These are phyloP conservation scores for Lepidurus apus DNA, from an alignment of 1,140 invertebrate species.

Conservation along the genomic window DNA sequence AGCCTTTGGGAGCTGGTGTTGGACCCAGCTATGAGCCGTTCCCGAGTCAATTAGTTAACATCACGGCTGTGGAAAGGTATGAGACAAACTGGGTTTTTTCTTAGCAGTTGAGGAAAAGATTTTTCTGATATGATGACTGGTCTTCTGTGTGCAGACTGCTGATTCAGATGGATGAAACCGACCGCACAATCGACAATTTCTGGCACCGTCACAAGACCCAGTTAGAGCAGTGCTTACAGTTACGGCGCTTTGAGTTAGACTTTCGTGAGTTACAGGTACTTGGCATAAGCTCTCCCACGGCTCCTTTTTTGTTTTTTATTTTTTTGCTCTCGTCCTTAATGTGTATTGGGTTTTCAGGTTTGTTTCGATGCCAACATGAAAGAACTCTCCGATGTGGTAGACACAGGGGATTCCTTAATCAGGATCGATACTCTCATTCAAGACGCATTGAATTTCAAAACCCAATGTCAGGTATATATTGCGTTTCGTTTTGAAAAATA, in stretches of 20 bases:
- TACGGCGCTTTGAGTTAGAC: slow-evolving; percentile 83
- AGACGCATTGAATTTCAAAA: slow-evolving; percentile 71
- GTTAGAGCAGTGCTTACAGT: slow-evolving; percentile 77
- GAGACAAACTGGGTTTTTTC: slow-evolving; percentile 32
- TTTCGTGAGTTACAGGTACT: slow-evolving; percentile 69
- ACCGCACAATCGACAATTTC: slow-evolving; percentile 86
- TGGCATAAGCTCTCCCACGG: slow-evolving; percentile 37
- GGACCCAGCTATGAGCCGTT: slow-evolving; percentile 42
- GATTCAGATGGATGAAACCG: slow-evolving; percentile 90
- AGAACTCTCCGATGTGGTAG: slow-evolving; percentile 57
- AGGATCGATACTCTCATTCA: slow-evolving; percentile 69
- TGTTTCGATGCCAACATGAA: slow-evolving; percentile 46
- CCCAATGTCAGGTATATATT: slow-evolving; percentile 59
- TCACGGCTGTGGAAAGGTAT: slow-evolving; percentile 84
- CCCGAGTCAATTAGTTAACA: slow-evolving; percentile 72
- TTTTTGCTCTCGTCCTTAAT: neutral
- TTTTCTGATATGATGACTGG: neutral
- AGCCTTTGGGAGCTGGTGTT: slow-evolving; percentile 43
- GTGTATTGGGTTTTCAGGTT: slow-evolving; percentile 44
- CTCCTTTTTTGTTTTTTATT: neutral
- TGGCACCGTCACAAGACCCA: slow-evolving; percentile 84
- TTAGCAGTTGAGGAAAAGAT: neutral
- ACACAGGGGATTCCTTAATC: slow-evolving; percentile 74
- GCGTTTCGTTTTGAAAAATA: slow-evolving; percentile 14
- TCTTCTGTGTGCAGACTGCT: slow-evolving; percentile 58